These are phyloP conservation scores for Phallusia fumigata DNA, from an alignment of 23 tunicate species.

Conservation along the genomic window DNA sequence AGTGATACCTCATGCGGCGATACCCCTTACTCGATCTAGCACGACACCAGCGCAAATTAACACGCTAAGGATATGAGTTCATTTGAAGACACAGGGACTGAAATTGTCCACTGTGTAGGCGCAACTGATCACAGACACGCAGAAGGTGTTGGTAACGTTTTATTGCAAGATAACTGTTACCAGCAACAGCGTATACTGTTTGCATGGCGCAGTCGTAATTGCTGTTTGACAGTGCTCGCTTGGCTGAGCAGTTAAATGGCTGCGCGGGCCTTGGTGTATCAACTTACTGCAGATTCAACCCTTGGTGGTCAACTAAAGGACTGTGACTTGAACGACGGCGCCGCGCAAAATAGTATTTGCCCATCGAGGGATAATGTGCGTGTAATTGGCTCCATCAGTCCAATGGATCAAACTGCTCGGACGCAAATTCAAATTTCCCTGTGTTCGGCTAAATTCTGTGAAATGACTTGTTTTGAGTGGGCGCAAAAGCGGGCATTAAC, in stretches of 20 bases:
- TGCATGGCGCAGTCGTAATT: background rate
- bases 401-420: slow-evolving; percentile 1
- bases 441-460: no score
- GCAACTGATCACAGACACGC: background rate
- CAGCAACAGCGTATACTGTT: background rate
- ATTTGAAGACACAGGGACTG: background rate
- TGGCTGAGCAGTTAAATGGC: background rate
- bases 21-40: no score
- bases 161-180: background rate
- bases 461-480: background rate
- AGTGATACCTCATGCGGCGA: no score
- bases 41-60: no score
- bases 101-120: background rate
- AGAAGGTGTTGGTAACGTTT: background rate
- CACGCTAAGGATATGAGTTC: no score
- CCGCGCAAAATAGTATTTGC: background rate
- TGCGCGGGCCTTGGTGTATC: background rate
- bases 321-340: background rate
- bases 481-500: background rate
- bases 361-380: background rate
- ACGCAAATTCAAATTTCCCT: background rate
- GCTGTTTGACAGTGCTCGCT: background rate
- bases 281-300: background rate
- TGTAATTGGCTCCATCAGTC: background rate
- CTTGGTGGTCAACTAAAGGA: background rate